phyloP scores from a whole-genome alignment of 2,797 vertebrate species.

The Pipistrellus pipistrellus region DNA sequence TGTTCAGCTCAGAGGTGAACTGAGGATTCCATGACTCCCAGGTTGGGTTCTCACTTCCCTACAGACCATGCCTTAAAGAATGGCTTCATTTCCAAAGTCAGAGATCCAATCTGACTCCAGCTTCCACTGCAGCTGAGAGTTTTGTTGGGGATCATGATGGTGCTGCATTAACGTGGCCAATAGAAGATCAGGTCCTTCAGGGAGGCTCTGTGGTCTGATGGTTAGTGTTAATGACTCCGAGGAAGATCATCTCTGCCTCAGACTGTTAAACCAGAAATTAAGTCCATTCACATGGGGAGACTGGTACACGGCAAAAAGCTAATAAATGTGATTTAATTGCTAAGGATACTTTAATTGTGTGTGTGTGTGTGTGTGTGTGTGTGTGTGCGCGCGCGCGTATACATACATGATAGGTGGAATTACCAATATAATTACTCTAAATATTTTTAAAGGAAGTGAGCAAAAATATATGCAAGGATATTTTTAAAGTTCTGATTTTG shows the following conservation, averaged over 20 bases:
- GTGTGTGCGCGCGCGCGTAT: too few relatives aligned
- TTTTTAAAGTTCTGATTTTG: neutral
- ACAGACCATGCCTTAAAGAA: neutral
- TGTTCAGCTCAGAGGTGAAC: neutral
- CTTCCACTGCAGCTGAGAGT: neutral
- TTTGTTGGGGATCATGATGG: neutral
- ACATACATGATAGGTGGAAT: neutral
- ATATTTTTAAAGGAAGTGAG: slow-evolving; percentile 15
- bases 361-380: neutral
- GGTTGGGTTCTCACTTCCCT: neutral
- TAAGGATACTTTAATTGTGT: neutral
- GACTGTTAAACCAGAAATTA: neutral
- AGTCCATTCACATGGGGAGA: neutral
- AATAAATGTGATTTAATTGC: neutral
- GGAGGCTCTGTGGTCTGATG: neutral
- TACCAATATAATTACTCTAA: neutral
- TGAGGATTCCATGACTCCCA: rapidly evolving
- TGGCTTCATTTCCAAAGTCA: neutral
- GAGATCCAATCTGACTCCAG: neutral
- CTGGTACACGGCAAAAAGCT: neutral
- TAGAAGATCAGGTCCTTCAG: neutral
- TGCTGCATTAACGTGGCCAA: neutral
- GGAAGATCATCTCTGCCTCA: neutral
- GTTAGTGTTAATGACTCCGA: neutral
- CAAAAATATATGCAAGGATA: neutral